Base-by-base conservation (phyloP, 2,888 invertebrate genomes). In the Eilema depressum region DNA sequence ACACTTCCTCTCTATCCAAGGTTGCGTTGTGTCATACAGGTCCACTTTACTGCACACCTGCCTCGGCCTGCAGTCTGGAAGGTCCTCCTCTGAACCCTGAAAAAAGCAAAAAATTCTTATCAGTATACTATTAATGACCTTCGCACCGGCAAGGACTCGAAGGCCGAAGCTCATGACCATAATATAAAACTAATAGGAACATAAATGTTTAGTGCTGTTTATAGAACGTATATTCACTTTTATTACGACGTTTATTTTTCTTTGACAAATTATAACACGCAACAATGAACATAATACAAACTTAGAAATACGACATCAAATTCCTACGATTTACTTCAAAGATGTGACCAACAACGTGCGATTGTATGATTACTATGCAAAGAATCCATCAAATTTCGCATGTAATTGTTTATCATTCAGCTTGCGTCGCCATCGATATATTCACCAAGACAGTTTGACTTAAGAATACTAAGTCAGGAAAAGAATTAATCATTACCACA, bases 21-120 rank as follows among this genome's bases (percentile, higher is more conserved):
- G 98, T 69, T 97, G 96, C 7, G 93, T 88, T 62, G 92, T 93
- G 85, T 98, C 98, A 91, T 98, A 98, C 26, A 98, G 94, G 92
- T 98, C 98, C 75, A 98, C 97, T 92, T 98, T 98, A 86, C 97
- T 98, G 95, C 98, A 98, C 37, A 98, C 98, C 70, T 97, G 97
- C 85, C 97, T 96, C 56, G 97, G 96, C 68, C 97, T 96, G 91
- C 98, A 98, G 83, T 97, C 96, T 11, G 98, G 98, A 66, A 98
- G 94, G 83, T 98, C 97, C 8, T 97, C 97, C 88, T 98, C 98
- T 3, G 97, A 97, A 73, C 96, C 96, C 98, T 98, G 95, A 5
- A 96, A 96, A 73, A 66, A 78, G 56, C 41, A 53, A 79, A 81
- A 56, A 63, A 12, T 12, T 20, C 8, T 72, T 28, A 66, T 72